Percentiles rank a stretch among this genome's conserved stretches.
Conservation (phyloP, 2,888 invertebrate species). For the Rhagophthalmus giganteus region DNA sequence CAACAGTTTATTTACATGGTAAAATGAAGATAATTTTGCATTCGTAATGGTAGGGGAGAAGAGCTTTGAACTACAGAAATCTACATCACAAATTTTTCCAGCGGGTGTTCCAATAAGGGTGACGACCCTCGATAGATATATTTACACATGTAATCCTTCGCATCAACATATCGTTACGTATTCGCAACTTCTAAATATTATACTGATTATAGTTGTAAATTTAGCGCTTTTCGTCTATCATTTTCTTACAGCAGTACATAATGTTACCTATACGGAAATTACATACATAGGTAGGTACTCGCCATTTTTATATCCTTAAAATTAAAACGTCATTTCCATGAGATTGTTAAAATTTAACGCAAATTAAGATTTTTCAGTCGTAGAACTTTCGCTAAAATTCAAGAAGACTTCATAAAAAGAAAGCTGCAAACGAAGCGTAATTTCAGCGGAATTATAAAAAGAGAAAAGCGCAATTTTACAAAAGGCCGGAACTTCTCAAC, state of each 20-base stretch:
- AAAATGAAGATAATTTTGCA: conserved; percentile 29
- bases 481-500: conserved; percentile 52
- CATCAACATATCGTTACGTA: conserved; percentile 10
- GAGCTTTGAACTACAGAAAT: conserved; percentile 31
- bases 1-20: conserved; percentile 33
- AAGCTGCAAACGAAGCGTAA: conserved; percentile 43
- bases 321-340: too few relatives aligned
- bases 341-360: too few relatives aligned
- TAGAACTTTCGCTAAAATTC: conserved; percentile 6
- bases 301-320: too few relatives aligned
- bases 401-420: conserved; percentile 28
- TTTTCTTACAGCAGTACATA: too few relatives aligned
- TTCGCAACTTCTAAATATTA: too few relatives aligned
- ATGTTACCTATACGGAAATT: too few relatives aligned
- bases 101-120: conserved; percentile 23
- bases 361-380: too few relatives aligned
- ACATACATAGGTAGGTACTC: too few relatives aligned
- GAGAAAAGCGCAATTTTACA: conserved; percentile 41
- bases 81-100: conserved; percentile 33
- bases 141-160: conserved; percentile 29
- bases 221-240: too few relatives aligned
- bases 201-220: too few relatives aligned
- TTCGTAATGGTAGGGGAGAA: conserved; percentile 15
- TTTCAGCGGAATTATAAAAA: conserved; percentile 45
- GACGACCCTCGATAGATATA: conserved; percentile 29